phyloP scores from a whole-genome alignment of 64 coral and sea anemone species.

The Stichodactyla mertensii region DNA sequence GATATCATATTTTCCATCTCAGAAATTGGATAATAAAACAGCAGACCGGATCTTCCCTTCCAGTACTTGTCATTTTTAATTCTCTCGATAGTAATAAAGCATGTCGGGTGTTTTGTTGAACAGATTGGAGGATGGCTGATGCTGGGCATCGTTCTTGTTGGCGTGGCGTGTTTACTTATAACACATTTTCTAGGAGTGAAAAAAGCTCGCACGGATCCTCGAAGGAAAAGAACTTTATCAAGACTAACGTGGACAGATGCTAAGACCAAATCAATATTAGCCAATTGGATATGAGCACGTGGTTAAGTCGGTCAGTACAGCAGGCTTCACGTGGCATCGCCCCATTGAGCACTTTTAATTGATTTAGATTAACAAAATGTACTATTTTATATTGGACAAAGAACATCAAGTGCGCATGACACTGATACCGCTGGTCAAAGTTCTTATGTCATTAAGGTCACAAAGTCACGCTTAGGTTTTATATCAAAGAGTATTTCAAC shows the following conservation, averaged over 20 bases:
- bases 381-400: too few relatives aligned
- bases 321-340: too few relatives aligned
- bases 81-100: not conserved
- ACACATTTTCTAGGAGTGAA: conserved; percentile 48
- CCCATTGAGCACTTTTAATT: too few relatives aligned
- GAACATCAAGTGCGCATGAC: too few relatives aligned
- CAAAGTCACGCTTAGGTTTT: too few relatives aligned
- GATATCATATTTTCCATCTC: not conserved
- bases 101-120: not conserved
- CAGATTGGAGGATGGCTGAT: conserved; percentile 65
- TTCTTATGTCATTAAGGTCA: too few relatives aligned
- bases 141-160: conserved; percentile 59
- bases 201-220: conserved; percentile 20
- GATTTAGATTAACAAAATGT: too few relatives aligned
- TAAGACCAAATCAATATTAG: conserved; percentile 50
- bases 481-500: too few relatives aligned
- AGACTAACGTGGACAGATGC: conserved; percentile 49
- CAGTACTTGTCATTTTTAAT: not conserved
- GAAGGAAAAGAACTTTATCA: conserved; percentile 30
- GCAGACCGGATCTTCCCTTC: not conserved
- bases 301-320: not conserved
- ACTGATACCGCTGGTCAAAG: too few relatives aligned
- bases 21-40: not conserved
- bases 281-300: conserved; percentile 27
- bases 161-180: conserved; percentile 25